Evolutionary conservation across 2,113 vertebrate genomes (phyloP).

Genomic region (Phalacrocorax pelagicus): DNA sequence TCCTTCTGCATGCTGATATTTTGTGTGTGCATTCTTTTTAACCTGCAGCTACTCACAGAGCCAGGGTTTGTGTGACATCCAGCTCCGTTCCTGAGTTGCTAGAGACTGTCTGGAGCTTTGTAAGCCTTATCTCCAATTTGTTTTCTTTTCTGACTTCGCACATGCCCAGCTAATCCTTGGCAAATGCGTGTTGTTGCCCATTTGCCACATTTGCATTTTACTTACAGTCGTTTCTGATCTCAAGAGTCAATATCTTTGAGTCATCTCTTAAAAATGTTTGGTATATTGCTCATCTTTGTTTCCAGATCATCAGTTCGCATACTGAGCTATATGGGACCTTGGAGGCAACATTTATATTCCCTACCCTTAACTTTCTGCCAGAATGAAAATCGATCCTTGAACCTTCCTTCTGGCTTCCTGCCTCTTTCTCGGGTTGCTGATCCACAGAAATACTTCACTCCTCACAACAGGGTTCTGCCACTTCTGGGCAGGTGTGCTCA

Average conservation of each 20-base stretch:
- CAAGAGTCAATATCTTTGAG: neutral
- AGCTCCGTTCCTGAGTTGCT: neutral
- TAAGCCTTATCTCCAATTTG: neutral
- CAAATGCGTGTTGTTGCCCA: neutral
- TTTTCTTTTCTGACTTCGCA: neutral
- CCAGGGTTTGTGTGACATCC: neutral
- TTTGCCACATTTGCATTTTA: constrained; percentile 15
- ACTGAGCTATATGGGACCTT: neutral
- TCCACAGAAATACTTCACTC: neutral
- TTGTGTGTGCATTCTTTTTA: neutral
- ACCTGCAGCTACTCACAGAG: constrained; percentile 1
- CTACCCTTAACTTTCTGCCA: neutral
- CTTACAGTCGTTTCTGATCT: neutral
- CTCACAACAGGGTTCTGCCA: neutral
- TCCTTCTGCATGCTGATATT: constrained; percentile 39
- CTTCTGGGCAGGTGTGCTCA: neutral
- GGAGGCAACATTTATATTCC: neutral
- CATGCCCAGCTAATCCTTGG: neutral
- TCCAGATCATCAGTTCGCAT: neutral
- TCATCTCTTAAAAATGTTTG: neutral
- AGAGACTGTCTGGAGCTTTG: neutral
- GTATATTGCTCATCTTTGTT: constrained; percentile 9
- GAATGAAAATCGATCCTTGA: constrained; percentile 8
- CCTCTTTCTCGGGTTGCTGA: neutral
- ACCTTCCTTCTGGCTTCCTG: neutral